A percentile compares a stretch with the other conserved stretches of the same genome.
Evolutionary conservation across 2,797 vertebrate species (phyloP).

Genomic region (Cephalopachus bancanus): DNA sequence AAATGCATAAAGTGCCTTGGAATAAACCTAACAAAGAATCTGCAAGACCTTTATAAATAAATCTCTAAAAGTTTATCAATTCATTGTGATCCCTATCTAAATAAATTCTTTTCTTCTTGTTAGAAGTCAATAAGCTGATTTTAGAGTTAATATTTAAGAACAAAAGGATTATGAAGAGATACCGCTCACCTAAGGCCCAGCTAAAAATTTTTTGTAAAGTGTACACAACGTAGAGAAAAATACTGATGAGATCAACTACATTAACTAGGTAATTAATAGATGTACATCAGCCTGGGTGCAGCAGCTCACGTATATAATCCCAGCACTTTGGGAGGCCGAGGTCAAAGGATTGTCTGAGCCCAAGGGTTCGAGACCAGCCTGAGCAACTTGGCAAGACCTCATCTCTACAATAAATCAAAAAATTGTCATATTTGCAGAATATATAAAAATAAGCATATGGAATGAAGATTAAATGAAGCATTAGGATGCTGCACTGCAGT

Average conservation of each 20-base stretch:
- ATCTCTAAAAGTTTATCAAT: slow-evolving; percentile 36
- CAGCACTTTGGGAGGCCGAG: too few species aligned
- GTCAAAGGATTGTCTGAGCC: too few species aligned
- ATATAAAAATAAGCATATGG: not conserved
- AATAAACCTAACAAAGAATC: not conserved
- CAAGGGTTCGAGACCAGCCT: too few species aligned
- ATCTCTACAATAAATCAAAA: too few species aligned
- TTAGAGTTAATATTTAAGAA: not conserved
- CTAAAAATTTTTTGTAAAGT: slow-evolving; percentile 3
- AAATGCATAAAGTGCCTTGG: not conserved
- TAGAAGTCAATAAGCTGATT: not conserved
- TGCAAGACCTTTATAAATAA: not conserved
- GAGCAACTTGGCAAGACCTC: too few species aligned
- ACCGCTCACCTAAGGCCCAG: not conserved
- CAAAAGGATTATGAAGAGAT: not conserved
- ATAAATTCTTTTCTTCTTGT: not conserved
- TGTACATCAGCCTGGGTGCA: not conserved
- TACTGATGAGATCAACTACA: not conserved
- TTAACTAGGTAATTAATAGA: not conserved
- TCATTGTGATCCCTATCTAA: not conserved
- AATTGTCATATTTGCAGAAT: not conserved
- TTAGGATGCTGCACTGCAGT: not conserved
- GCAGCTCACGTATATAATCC: too few species aligned
- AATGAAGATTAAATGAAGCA: slow-evolving; percentile 20
- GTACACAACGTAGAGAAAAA: slow-evolving; percentile 4